phyloP scores from a whole-genome alignment of 2,797 vertebrate genomes.

The Oryzias sinensis region DNA sequence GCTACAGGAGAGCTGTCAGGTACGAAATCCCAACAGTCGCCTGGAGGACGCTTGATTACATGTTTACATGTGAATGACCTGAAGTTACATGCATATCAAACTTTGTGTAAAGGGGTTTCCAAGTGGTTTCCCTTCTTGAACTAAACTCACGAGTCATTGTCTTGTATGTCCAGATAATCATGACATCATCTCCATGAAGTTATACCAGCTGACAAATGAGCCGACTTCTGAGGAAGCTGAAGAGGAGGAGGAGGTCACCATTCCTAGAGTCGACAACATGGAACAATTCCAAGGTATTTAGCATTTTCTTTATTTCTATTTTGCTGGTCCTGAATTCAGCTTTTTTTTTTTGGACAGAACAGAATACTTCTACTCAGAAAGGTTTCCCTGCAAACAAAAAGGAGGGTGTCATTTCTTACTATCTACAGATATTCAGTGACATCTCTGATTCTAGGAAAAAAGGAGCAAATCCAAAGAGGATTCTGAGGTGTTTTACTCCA shows the following conservation, averaged over 20 bases:
- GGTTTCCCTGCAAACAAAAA: too few relatives aligned
- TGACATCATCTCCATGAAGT: slow-evolving; percentile 90
- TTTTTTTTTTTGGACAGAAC: background rate
- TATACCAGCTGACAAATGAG: slow-evolving; percentile 88
- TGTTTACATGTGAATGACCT: background rate
- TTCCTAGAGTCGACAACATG: slow-evolving; percentile 88
- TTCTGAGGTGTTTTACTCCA: too few relatives aligned
- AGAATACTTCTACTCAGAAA: too few relatives aligned
- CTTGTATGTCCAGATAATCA: slow-evolving; percentile 84
- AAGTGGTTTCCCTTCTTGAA: too few relatives aligned
- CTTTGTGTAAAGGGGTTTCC: too few relatives aligned
- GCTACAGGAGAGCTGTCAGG: slow-evolving; percentile 92
- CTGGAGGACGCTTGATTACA: background rate
- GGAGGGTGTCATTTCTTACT: too few relatives aligned
- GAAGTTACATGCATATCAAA: too few relatives aligned
- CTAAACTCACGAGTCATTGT: background rate
- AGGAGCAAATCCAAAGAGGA: too few relatives aligned
- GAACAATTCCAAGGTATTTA: slow-evolving; percentile 71
- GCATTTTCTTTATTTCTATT: background rate
- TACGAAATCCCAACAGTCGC: slow-evolving; percentile 44
- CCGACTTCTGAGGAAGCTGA: slow-evolving; percentile 77
- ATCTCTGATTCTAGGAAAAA: too few relatives aligned
- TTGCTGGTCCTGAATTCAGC: background rate
- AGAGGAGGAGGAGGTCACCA: slow-evolving; percentile 80
- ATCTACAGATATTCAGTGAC: too few relatives aligned